Base-by-base conservation (phyloP, 2,797 vertebrate genomes). In the Gobio occitaniae region DNA sequence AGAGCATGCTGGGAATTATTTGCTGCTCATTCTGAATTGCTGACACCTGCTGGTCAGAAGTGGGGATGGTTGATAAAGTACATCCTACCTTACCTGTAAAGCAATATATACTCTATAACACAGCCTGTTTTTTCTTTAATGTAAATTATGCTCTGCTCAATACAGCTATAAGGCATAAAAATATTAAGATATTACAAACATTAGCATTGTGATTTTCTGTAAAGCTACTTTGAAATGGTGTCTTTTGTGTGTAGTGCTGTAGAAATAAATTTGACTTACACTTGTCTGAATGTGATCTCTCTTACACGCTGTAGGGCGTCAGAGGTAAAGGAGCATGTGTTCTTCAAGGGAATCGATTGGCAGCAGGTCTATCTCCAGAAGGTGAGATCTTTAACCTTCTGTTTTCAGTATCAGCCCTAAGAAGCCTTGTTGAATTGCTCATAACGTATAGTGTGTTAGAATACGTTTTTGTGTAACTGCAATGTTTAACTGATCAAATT, bases 321-420 rank as follows among this genome's bases (percentile, higher is more conserved):
- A 19, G 98, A 99, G 91, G 97, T 99, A 41, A 99, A 99, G 91
- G 96, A 96, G 3, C 98, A 99, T 84, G 90, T 92, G 84, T 99
- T 99, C 90, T 99, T 98, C 94, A 97, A 96, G 93, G 98, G 97
- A 86, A 94, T 99, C 1, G 97, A 99, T 90, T 99, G 98, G 98
- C 98, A 99, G 90, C 97, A 99, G 44, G 97, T 98, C 61, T 99
- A 98, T 92, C 93, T 99, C 63, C 98, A 98, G 89, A 99, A 99
- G 97, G 98, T 99, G 93, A 93, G 91, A 25, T 9, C 50, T 76
- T 72, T 17, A 0, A 48, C 50, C 61, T 48, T 82, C 48, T 48
- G n/a, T 59, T 44, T n/a, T 68, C 13, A 0, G 32, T 56, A 19
- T 71, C 36, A 19, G 38, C 13, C 48, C 29, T 3, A 38, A 16